These are phyloP conservation scores for Coturnix japonica DNA, from an alignment of 2,113 vertebrate genomes.

Conservation along the genomic window DNA sequence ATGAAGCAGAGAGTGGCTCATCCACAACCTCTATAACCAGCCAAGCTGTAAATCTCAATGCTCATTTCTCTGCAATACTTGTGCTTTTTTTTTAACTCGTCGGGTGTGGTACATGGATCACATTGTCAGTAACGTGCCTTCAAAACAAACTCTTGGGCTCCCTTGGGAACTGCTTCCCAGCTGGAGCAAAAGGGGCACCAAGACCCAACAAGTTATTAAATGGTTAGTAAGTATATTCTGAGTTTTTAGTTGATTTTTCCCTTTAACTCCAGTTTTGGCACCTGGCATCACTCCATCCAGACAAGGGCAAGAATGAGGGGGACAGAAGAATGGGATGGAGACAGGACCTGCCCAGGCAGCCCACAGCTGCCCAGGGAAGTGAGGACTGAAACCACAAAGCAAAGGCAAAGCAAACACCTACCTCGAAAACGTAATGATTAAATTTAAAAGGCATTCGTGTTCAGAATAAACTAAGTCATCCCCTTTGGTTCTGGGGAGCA, in stretches of 20 bases:
- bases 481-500: accelerated
- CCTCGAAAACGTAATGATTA: background rate
- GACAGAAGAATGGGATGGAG: accelerated
- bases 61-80: background rate
- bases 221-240: background rate
- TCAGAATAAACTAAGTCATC: background rate
- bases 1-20: accelerated
- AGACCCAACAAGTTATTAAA: background rate
- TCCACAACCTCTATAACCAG: accelerated
- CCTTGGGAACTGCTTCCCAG: constrained; percentile 12
- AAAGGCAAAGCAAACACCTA: background rate
- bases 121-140: background rate
- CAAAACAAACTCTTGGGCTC: background rate
- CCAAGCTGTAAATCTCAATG: accelerated
- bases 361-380: background rate
- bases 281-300: background rate
- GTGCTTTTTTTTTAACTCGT: background rate
- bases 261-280: background rate
- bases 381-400: background rate
- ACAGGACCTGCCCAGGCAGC: background rate
- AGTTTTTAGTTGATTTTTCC: background rate
- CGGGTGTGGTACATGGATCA: background rate
- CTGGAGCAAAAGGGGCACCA: accelerated
- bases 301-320: background rate
- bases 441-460: background rate